Base-by-base conservation (phyloP, 1,140 invertebrate genomes). In the Grapholita molesta region DNA sequence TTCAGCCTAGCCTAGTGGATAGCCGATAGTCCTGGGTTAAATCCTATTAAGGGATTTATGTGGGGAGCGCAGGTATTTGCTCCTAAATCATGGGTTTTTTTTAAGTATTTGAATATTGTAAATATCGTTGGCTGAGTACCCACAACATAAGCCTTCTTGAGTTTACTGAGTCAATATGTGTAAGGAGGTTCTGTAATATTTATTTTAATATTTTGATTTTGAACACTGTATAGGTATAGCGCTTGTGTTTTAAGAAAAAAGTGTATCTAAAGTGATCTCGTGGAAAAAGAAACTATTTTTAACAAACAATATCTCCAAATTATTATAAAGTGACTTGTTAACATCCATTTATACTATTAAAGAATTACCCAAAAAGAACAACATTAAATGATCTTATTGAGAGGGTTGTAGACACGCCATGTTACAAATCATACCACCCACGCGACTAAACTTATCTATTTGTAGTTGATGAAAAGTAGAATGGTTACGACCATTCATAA, bases 351-450 rank as follows among this genome's bases (percentile, higher is more conserved):
- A 38, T 65, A 38, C 64, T 65, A 65, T 65, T 65, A 38, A 65
- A 21, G 33, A 18, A 65, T 65, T 65, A 35, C 64, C 64, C 30
- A 65, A 33, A 65, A 65, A 65, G 64, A 38, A 65, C 24, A 65
- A 65, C 30, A 11, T n/a, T 38, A 38, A 65, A 35, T 15, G 25
- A 61, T 61, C 25, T 25, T 28, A 61, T 61, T 61, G 55, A 61
- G 55, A 61, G 55, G 55, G 42, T 48, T 48, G 42, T 48, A 48
- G 42, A 61, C 55, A 28, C 53, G 53, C 12, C 9, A 28, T 24
- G 53, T n/a, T 28, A 61, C 64, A 65, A 65, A 35, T 65, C 32
- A 65, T 65, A 32, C 64, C 64, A 65, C 64, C 64, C 64, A 65
- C 64, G 64, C 64, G 33, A 35, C 64, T n/a, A 2, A 1, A 32